These are phyloP conservation scores for Penaeus chinensis DNA, from an alignment of 1,140 invertebrate species.

Conservation along the genomic window DNA sequence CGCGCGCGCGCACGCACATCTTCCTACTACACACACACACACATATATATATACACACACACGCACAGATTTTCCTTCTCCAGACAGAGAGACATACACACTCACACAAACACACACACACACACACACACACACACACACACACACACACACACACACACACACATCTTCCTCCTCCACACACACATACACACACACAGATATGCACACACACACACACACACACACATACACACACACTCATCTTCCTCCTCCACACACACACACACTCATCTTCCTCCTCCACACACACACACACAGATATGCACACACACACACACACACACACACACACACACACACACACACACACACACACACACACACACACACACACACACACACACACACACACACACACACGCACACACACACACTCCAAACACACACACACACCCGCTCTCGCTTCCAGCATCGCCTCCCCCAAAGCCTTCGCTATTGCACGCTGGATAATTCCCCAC, in stretches of 20 bases:
- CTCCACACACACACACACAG: neutral
- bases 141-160: neutral
- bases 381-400: constrained; percentile 4
- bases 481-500: constrained; percentile 33
- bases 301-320: neutral
- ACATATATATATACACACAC: constrained; percentile 7
- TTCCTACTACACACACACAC: neutral
- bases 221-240: neutral
- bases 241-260: neutral
- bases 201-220: constrained; percentile 2
- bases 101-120: neutral
- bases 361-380: neutral
- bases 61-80: too few relatives aligned
- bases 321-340: constrained; percentile 13
- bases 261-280: neutral
- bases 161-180: too few relatives aligned
- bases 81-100: neutral
- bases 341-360: constrained; percentile 18
- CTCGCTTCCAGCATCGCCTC: neutral
- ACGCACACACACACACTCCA: neutral
- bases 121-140: neutral
- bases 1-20: neutral
- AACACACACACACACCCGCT: neutral
- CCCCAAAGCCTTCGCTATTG: neutral
- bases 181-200: constrained; percentile 16